Base-by-base conservation (phyloP, 2,797 vertebrate species). In the Picus viridis region DNA sequence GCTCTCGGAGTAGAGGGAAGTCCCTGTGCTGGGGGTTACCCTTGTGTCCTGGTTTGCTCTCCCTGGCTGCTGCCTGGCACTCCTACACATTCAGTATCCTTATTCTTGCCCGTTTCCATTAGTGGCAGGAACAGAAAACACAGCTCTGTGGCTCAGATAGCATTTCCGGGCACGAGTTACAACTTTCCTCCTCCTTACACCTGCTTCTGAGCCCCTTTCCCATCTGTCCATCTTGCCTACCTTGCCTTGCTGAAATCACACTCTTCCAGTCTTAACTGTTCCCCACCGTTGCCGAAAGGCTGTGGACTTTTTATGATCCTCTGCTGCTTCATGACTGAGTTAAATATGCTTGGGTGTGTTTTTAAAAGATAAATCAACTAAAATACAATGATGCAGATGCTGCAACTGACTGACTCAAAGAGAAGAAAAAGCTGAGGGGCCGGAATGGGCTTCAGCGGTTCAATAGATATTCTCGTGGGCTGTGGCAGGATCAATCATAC, bases 361-460 rank as follows among this genome's bases (percentile, higher is more conserved):
- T 94, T 88, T 59, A 75, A 73, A 84, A 86, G 76, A 34, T 59
- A 83, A 83, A 69, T 85, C 72, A 72, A 67, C 47, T 83, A 27
- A 89, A 93, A 41, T 29, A 45, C 20, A 61, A 16, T 15, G 62
- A 57, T 83, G 59, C 67, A 89, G 80, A 68, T 91, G 71, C 53
- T 81, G 61, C 58, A 72, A 59, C 88, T 86, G 51, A 67, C 16
- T 43, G 26, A 36, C 29, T 91, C 53, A 27, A 51, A 59, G 56
- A 39, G 26, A 29, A 71, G 43, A 54, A 82, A 59, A 82, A 47
- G 15, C 22, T 72, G 10, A 2, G 29, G 15, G 20, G 9, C 12
- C 70, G 53, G 20, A 86, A 84, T 26, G 32, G 51, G 22, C 57
- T 81, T 81, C 30, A 39, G 4, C 74, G 27, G 41, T 92, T 74